These are phyloP conservation scores for Tringa solitaria DNA, from an alignment of 2,113 vertebrate genomes.

Conservation along the genomic window DNA sequence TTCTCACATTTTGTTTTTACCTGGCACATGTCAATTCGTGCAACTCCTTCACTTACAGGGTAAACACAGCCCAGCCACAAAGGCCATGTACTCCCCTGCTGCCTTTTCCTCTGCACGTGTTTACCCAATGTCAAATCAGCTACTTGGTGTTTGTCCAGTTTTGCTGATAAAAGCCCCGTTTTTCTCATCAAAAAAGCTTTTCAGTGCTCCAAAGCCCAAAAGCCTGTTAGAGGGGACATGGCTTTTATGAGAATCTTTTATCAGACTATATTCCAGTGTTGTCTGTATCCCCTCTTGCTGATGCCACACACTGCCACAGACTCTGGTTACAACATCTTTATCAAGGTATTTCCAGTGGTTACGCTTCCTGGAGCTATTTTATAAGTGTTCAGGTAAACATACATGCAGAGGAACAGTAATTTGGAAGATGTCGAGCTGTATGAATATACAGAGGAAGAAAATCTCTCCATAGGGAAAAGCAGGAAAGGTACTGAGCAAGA, in stretches of 20 bases:
- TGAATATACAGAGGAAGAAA: neutral
- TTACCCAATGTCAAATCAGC: neutral
- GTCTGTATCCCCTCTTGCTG: neutral
- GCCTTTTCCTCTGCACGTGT: neutral
- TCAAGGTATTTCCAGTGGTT: neutral
- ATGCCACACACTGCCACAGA: neutral
- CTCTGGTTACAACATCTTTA: neutral
- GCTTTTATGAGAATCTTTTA: neutral
- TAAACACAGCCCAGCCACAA: neutral
- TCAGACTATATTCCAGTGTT: neutral
- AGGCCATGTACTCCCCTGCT: neutral
- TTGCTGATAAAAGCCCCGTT: neutral
- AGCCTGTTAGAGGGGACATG: neutral
- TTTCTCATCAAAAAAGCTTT: neutral
- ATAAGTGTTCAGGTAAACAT: neutral
- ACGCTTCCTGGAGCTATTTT: neutral
- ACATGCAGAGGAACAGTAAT: neutral
- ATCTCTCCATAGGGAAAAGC: neutral
- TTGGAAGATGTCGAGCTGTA: neutral
- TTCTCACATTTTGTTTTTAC: neutral
- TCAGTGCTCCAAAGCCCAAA: neutral
- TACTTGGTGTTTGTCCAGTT: neutral
- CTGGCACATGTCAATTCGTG: neutral
- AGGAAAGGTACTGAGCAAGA: neutral
- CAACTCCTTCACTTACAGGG: neutral